A percentile compares a stretch with the other conserved stretches of the same genome.
phyloP scores from a whole-genome alignment of 2,113 vertebrate genomes.

The Lophius piscatorius region DNA sequence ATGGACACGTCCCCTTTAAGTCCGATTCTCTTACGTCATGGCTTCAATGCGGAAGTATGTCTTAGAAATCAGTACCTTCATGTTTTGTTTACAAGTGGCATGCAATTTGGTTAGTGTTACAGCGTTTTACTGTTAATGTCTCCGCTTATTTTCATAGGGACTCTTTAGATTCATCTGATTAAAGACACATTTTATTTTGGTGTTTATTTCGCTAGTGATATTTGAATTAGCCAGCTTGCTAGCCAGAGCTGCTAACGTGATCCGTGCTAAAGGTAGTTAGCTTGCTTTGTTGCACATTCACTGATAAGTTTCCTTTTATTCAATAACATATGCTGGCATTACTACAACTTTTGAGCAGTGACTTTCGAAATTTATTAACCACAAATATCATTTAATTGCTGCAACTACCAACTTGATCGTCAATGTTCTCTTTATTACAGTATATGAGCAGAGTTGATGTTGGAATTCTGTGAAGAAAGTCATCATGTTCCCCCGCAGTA shows the following conservation, averaged over 20 bases:
- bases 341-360: accelerated
- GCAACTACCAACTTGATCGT: neutral
- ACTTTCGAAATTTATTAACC: neutral
- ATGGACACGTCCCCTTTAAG: conserved; percentile 47
- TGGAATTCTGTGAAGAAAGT: conserved; percentile 16
- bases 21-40: conserved; percentile 27
- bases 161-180: neutral
- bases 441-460: conserved; percentile 27
- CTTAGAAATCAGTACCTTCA: conserved; percentile 12
- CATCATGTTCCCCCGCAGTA: conserved; percentile 58
- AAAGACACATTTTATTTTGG: neutral
- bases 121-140: too few species aligned
- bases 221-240: conserved; percentile 11
- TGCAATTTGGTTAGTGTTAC: conserved; percentile 33
- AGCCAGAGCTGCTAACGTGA: neutral
- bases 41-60: conserved; percentile 49
- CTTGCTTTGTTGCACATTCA: neutral
- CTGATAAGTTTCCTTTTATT: conserved; percentile 44
- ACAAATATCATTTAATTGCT: neutral
- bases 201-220: neutral
- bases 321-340: neutral
- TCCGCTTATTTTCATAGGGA: too few species aligned
- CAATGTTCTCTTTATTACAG: neutral
- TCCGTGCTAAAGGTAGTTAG: conserved; percentile 31
- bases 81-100: conserved; percentile 61